Evolutionary conservation across 2,888 invertebrate genomes (phyloP).

Genomic region (Spicauda simplicius): DNA sequence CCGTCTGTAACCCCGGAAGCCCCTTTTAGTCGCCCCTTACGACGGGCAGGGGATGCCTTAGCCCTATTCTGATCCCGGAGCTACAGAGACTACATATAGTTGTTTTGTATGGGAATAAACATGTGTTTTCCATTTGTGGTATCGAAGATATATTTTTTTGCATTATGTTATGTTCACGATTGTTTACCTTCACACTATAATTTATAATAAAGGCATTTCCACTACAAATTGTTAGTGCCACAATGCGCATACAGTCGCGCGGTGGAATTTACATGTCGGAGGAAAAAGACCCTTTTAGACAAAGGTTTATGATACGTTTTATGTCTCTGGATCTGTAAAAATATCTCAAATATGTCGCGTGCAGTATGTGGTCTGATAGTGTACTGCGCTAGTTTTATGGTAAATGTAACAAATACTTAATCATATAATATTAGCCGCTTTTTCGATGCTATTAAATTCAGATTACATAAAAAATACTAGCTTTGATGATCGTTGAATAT

Average conservation of each 20-base stretch:
- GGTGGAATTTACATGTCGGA: neutral
- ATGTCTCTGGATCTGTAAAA: constrained; percentile 1
- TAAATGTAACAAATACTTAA: constrained; percentile 28
- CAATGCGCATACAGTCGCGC: neutral
- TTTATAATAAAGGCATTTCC: neutral
- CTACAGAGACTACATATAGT: too few species aligned
- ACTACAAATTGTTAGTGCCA: constrained; percentile 1
- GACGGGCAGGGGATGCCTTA: too few species aligned
- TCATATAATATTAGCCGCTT: constrained; percentile 20
- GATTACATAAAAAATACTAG: too few species aligned
- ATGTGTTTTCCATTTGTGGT: too few species aligned
- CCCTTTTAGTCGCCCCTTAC: too few species aligned
- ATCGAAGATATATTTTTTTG: too few species aligned
- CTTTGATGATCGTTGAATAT: neutral
- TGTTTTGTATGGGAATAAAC: too few species aligned
- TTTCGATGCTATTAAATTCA: too few species aligned
- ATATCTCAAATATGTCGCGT: constrained; percentile 5
- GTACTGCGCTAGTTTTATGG: constrained; percentile 14
- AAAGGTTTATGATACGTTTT: neutral
- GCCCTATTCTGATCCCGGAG: too few species aligned
- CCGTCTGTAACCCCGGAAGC: too few species aligned
- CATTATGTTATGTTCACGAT: neutral
- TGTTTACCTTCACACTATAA: neutral
- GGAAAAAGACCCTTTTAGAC: constrained; percentile 5
- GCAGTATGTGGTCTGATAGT: constrained; percentile 20